Evolutionary conservation across 2,888 invertebrate species (phyloP).

Genomic region (Dione vanillae): DNA sequence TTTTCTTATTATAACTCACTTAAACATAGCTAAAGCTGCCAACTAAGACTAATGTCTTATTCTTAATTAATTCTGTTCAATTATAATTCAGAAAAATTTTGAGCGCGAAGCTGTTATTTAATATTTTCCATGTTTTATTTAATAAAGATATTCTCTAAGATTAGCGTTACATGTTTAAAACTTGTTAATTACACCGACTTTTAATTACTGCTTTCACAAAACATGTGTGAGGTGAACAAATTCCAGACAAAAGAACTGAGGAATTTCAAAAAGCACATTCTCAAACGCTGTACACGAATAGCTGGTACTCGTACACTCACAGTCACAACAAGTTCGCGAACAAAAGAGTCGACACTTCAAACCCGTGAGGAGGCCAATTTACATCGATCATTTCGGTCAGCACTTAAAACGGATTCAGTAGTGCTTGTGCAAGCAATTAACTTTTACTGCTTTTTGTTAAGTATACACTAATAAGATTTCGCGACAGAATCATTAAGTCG

Average conservation of each 20-base stretch:
- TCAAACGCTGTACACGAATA: neutral
- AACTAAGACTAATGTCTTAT: too few relatives aligned
- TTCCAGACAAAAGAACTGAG: too few relatives aligned
- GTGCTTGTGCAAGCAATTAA: slow-evolving; percentile 39
- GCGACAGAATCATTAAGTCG: slow-evolving; percentile 44
- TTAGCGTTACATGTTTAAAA: neutral
- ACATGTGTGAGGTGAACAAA: neutral
- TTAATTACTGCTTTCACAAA: neutral
- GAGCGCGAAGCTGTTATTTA: too few relatives aligned
- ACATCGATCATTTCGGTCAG: slow-evolving; percentile 36
- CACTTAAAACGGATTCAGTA: slow-evolving; percentile 39
- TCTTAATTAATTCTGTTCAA: too few relatives aligned
- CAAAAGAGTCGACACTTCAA: slow-evolving; percentile 10
- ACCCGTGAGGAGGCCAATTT: slow-evolving; percentile 32
- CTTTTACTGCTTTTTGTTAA: slow-evolving; percentile 39
- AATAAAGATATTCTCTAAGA: too few relatives aligned
- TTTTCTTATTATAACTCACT: too few relatives aligned
- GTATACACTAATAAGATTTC: slow-evolving; percentile 43
- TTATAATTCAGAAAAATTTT: too few relatives aligned
- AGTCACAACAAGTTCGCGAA: slow-evolving; percentile 18
- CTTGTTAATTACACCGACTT: neutral
- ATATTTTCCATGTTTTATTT: too few relatives aligned
- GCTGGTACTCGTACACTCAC: slow-evolving; percentile 7
- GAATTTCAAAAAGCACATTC: neutral
- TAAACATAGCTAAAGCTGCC: too few relatives aligned